phyloP scores from a whole-genome alignment of 2,888 invertebrate species.

The Mycalesis mineus region DNA sequence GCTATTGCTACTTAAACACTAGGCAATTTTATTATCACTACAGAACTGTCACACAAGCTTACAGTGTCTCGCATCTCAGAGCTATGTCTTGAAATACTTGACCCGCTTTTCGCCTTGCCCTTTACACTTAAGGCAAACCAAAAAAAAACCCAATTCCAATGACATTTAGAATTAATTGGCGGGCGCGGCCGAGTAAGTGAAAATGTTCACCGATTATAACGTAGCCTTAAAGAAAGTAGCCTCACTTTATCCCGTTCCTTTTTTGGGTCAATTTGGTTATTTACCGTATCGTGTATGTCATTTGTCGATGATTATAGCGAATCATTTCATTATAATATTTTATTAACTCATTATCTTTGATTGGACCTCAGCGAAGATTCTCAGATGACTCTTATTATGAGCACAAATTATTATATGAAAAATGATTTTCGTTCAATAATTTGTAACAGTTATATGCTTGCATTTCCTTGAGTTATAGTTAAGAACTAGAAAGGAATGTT shows the following conservation, averaged over 20 bases:
- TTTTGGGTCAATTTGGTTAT: constrained; percentile 24
- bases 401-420: too few relatives aligned
- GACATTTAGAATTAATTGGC: constrained; percentile 72
- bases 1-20: too few relatives aligned
- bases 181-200: constrained; percentile 54
- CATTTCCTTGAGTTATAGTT: too few relatives aligned
- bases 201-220: constrained; percentile 54
- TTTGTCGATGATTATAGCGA: background rate
- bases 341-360: background rate
- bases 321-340: background rate
- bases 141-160: constrained; percentile 49
- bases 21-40: too few relatives aligned
- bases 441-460: too few relatives aligned
- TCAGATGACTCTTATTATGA: too few relatives aligned
- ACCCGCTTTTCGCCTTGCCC: constrained; percentile 21
- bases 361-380: too few relatives aligned
- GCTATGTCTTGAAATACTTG: background rate
- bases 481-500: too few relatives aligned
- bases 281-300: constrained; percentile 7
- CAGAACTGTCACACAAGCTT: too few relatives aligned
- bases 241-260: constrained; percentile 29
- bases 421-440: too few relatives aligned
- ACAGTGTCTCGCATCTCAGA: background rate
- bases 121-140: constrained; percentile 35
- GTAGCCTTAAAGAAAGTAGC: constrained; percentile 49